phyloP scores from a whole-genome alignment of 2,113 vertebrate genomes.

The Eulemur macaco region DNA sequence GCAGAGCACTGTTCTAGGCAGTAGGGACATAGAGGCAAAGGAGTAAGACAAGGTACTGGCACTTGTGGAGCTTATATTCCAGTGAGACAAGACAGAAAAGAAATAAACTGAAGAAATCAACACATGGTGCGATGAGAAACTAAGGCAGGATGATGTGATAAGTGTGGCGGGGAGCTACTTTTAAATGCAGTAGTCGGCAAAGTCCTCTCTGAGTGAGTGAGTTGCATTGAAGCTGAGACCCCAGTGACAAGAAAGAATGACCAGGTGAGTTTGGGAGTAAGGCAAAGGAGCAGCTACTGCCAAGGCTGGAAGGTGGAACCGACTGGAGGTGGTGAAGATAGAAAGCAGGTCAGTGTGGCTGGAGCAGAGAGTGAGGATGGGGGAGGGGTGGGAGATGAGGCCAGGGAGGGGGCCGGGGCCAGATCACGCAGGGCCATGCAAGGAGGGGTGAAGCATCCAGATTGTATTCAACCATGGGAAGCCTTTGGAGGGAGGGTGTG shows the following conservation, averaged over 20 bases:
- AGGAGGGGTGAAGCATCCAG: background rate
- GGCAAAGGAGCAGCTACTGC: background rate
- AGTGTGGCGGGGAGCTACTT: background rate
- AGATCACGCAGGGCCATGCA: fast-evolving
- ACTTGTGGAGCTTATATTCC: background rate
- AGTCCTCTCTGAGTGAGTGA: background rate
- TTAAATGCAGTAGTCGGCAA: background rate
- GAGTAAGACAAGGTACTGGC: background rate
- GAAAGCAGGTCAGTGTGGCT: background rate
- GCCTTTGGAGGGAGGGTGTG: background rate
- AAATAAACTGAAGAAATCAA: background rate
- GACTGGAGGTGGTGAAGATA: background rate
- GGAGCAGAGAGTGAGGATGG: background rate
- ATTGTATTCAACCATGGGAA: background rate
- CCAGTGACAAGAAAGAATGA: background rate
- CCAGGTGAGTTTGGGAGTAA: background rate
- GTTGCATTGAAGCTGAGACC: background rate
- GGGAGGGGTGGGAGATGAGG: background rate
- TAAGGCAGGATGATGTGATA: too few relatives aligned
- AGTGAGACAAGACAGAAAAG: background rate
- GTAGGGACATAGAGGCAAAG: background rate
- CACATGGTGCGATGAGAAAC: background rate
- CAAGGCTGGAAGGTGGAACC: background rate
- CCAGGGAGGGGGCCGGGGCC: background rate
- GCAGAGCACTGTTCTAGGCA: background rate